These are phyloP conservation scores for Cossypha caffra DNA, from an alignment of 2,797 vertebrate genomes.

Conservation along the genomic window DNA sequence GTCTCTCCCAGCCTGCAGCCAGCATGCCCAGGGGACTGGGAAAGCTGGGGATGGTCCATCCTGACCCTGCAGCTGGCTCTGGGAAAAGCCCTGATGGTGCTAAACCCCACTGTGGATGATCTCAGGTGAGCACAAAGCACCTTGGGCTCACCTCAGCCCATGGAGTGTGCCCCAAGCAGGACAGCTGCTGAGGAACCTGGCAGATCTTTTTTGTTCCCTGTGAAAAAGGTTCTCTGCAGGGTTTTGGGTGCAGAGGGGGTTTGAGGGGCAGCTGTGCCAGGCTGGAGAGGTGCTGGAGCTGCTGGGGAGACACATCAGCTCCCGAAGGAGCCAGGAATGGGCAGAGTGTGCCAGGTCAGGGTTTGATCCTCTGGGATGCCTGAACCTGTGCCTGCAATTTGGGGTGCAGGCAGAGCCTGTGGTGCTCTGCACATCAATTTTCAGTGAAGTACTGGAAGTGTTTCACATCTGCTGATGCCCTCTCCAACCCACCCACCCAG, in stretches of 20 bases:
- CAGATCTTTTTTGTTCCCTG: fast-evolving
- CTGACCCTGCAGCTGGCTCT: background rate
- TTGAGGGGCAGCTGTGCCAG: background rate
- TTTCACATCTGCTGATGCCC: background rate
- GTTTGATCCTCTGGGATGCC: background rate
- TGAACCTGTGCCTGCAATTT: background rate
- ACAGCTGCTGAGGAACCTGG: background rate
- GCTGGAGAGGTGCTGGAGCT: background rate
- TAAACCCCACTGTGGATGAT: fast-evolving
- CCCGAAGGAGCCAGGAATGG: fast-evolving
- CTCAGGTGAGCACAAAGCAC: background rate
- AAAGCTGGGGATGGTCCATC: background rate
- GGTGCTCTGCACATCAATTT: background rate
- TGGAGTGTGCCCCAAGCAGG: background rate
- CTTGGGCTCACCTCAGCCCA: background rate
- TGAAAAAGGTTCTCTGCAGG: background rate
- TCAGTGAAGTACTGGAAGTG: background rate
- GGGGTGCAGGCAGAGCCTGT: background rate
- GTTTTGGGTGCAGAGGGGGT: fast-evolving
- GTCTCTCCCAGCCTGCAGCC: background rate
- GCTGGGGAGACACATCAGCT: background rate
- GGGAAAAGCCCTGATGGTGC: background rate
- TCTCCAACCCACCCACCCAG: background rate
- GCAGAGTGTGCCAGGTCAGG: background rate
- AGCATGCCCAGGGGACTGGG: fast-evolving